Base-by-base conservation (phyloP, 2,888 invertebrate genomes). In the Drosophila pegasa region DNA sequence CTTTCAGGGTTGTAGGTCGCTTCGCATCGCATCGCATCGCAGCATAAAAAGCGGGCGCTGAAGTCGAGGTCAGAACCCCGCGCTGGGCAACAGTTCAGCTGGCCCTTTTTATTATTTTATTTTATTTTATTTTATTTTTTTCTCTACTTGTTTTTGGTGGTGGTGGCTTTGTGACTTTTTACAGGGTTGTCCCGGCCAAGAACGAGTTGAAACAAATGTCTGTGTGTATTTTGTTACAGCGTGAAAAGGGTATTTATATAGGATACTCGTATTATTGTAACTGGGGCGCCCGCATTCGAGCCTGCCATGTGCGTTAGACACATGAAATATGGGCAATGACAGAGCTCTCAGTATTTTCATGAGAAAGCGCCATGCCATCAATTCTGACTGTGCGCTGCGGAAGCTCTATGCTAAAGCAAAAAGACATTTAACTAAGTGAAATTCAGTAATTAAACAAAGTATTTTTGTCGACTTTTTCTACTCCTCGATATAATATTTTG, bases 131-230 rank as follows among this genome's bases (percentile, higher is more conserved):
- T 40, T 50, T 58, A 38, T 50, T 57, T 47, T 47, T 57, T 18
- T 3, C 18, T 12, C 12, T 16, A n/a, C n/a, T 37, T 27, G 18
- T 3, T 20, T 5, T 10, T 45, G 12, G 12, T 64, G 72, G 87
- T 87, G 87, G 75, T 82, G 81, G 75, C 87, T 82, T 80, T 78
- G 75, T 71, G 82, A 84, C 78, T 78, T 72, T 87, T 60, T 52
- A 58, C 35, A 31, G 64, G 78, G 75, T 66, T 66, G 63, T 41
- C 57, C 29, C 68, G 37, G 35, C 41, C 20, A 12, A 41, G 25
- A 52, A 59, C 43, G 60, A 77, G 72, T 72, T 77, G 78, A 72
- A 75, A 75, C 72, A 77, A 77, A 72, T 67, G 72, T 65, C 22
- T 65, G 71, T 56, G 58, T 45, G 45, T 50, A 31, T 56, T 60